Evolutionary conservation across 2,113 vertebrate genomes (phyloP).

Genomic region (Leucopternis melanops): DNA sequence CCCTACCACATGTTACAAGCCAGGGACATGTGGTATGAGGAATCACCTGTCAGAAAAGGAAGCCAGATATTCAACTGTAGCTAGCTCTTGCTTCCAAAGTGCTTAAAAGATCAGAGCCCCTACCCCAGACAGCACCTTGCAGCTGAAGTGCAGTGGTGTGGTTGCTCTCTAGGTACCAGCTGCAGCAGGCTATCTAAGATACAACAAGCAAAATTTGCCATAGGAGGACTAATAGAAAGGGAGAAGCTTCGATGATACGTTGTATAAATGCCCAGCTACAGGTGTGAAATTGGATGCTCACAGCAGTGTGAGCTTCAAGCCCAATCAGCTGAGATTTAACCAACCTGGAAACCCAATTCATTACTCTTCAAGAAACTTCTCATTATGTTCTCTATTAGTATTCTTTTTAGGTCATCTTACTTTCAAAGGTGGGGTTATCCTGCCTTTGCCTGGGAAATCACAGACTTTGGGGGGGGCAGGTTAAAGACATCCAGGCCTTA

Average conservation of each 20-base stretch:
- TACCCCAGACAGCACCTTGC: background rate
- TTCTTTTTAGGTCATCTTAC: background rate
- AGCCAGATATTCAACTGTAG: background rate
- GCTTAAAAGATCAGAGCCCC: background rate
- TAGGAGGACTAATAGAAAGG: background rate
- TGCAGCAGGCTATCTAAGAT: background rate
- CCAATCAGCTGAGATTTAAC: background rate
- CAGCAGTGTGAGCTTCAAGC: background rate
- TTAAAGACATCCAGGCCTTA: background rate
- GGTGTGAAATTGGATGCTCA: background rate
- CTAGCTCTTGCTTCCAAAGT: background rate
- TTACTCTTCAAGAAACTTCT: background rate
- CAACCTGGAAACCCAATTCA: background rate
- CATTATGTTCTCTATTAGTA: background rate
- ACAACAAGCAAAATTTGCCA: background rate
- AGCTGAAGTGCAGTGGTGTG: background rate
- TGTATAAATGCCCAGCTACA: background rate
- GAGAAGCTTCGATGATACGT: rapidly evolving
- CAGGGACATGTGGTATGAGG: background rate
- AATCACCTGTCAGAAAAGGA: background rate
- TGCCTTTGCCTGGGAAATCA: background rate
- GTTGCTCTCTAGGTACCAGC: background rate
- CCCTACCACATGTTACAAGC: background rate
- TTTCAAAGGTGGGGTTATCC: background rate
- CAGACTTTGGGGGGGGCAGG: background rate